Evolutionary conservation across 2,797 vertebrate species (phyloP).

Genomic region (Muraenolepis orangiensis): DNA sequence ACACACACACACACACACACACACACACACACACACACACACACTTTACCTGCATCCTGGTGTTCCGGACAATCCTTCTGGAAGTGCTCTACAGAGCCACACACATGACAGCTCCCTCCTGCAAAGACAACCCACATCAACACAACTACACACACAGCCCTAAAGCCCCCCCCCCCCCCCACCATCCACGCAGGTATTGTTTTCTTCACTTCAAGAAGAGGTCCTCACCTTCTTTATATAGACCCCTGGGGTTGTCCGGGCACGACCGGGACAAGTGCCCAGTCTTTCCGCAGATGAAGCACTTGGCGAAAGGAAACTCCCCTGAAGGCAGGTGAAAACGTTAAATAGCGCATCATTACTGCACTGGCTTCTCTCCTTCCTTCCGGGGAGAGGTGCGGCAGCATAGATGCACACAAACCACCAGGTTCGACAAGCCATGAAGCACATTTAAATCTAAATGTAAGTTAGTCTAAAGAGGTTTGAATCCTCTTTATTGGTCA

Average conservation of each 20-base stretch:
- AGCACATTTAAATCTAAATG: no score
- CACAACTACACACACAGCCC: not conserved
- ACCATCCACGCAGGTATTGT: not conserved
- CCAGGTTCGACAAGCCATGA: no score
- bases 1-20: no score
- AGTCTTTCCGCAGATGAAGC: constrained; percentile 91
- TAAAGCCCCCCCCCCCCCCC: not conserved
- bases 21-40: constrained; percentile 21
- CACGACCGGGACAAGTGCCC: constrained; percentile 91
- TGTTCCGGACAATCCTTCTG: constrained; percentile 90
- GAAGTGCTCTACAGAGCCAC: constrained; percentile 94
- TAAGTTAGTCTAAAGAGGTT: no score
- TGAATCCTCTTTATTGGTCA: no score
- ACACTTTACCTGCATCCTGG: constrained; percentile 75
- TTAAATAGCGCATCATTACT: not conserved
- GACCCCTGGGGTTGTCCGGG: constrained; percentile 90
- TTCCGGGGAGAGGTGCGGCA: not conserved
- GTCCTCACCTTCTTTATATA: constrained; percentile 86
- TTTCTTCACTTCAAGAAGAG: not conserved
- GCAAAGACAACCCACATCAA: constrained; percentile 6
- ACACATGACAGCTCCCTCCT: constrained; percentile 90
- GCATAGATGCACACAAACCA: not conserved
- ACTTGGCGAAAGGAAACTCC: constrained; percentile 90
- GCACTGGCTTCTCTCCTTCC: not conserved
- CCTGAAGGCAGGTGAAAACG: constrained; percentile 69